A percentile compares a stretch with the other conserved stretches of the same genome.
Evolutionary conservation across 2,797 vertebrate species (phyloP).

Genomic region (Botia kubotai): DNA sequence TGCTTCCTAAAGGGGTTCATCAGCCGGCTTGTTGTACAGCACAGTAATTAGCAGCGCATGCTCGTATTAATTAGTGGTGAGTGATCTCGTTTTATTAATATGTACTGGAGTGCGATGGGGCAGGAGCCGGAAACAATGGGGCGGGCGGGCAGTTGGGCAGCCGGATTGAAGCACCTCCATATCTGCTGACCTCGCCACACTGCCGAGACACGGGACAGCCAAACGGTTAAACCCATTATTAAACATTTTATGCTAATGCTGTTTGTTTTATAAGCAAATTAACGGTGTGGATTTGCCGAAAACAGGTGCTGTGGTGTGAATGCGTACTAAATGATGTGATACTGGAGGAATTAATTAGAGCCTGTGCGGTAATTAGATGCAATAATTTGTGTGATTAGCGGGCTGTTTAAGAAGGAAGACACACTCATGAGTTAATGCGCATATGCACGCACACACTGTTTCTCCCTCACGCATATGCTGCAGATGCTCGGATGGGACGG

Average conservation of each 20-base stretch:
- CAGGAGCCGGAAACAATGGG: constrained; percentile 58
- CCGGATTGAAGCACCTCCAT: constrained; percentile 83
- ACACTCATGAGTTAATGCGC: constrained; percentile 76
- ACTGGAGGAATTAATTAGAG: constrained; percentile 99
- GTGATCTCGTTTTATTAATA: constrained; percentile 97
- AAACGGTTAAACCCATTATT: constrained; percentile 86
- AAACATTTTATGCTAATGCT: constrained; percentile 96
- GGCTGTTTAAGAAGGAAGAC: constrained; percentile 95
- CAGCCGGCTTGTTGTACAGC: constrained; percentile 88
- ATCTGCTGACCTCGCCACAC: constrained; percentile 77
- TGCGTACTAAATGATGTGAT: constrained; percentile 97
- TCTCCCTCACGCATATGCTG: constrained; percentile 40
- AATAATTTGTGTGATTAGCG: constrained; percentile 99
- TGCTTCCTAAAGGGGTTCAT: constrained; percentile 79
- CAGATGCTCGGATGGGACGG: constrained; percentile 32
- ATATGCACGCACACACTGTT: constrained; percentile 50
- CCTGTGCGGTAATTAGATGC: constrained; percentile 97
- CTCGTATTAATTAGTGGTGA: constrained; percentile 97
- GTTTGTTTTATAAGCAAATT: constrained; percentile 97
- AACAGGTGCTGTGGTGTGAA: constrained; percentile 99
- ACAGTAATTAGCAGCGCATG: constrained; percentile 92
- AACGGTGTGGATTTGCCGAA: constrained; percentile 87
- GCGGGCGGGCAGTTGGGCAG: constrained; percentile 81
- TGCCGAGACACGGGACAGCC: constrained; percentile 76
- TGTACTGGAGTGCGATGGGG: constrained; percentile 72